Evolutionary conservation across 1,140 invertebrate genomes (phyloP).

Genomic region (Thalassaphorura encarpata): DNA sequence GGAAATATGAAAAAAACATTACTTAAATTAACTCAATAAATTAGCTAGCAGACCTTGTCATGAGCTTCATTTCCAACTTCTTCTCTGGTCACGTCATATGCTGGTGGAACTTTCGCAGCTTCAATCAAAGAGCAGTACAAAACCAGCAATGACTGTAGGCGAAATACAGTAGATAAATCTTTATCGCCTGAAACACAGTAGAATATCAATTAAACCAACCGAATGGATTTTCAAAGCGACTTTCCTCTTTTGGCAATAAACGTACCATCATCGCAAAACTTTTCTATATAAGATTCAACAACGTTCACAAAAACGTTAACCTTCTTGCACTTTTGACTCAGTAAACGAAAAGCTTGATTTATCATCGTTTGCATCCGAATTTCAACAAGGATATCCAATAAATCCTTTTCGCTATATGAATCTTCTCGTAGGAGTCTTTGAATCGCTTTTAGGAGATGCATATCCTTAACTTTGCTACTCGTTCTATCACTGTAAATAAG

Average conservation of each 20-base stretch:
- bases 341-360: constrained; percentile 58
- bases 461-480: constrained; percentile 70
- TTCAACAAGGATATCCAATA: constrained; percentile 44
- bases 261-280: constrained; percentile 40
- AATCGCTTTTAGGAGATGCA: constrained; percentile 73
- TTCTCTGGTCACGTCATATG: constrained; percentile 9
- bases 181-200: constrained; percentile 18
- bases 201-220: background rate
- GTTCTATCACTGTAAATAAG: constrained; percentile 57
- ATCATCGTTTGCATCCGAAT: constrained; percentile 63
- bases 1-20: background rate
- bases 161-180: constrained; percentile 21
- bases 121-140: constrained; percentile 16
- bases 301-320: constrained; percentile 43
- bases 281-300: constrained; percentile 38
- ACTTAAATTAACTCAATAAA: constrained; percentile 1
- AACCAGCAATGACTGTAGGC: constrained; percentile 19
- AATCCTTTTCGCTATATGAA: constrained; percentile 42
- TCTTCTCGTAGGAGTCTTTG: constrained; percentile 53
- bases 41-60: constrained; percentile 18
- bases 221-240: too few species aligned
- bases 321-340: constrained; percentile 51
- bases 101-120: constrained; percentile 12
- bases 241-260: too few species aligned
- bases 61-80: background rate